These are phyloP conservation scores for Chionis minor DNA, from an alignment of 2,113 vertebrate species.

Conservation along the genomic window DNA sequence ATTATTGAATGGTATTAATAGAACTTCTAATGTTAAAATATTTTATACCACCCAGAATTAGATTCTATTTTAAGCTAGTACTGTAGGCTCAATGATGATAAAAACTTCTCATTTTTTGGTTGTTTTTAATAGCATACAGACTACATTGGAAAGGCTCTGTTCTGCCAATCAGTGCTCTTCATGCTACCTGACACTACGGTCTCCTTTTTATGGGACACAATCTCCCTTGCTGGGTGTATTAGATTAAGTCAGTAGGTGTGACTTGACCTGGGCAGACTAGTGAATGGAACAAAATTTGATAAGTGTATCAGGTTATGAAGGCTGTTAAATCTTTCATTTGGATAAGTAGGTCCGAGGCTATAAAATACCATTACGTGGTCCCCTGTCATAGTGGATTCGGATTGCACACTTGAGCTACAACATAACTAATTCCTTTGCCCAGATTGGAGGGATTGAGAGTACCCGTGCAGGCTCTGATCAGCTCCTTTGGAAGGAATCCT, in stretches of 20 bases:
- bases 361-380: not conserved
- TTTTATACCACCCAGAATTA: slow-evolving; percentile 19
- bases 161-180: not conserved
- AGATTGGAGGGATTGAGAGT: not conserved
- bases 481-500: not conserved
- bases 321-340: not conserved
- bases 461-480: not conserved
- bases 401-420: not conserved
- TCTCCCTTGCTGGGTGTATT: not conserved
- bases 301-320: not conserved
- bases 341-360: not conserved
- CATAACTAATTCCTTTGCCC: not conserved
- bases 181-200: not conserved
- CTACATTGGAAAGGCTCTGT: not conserved
- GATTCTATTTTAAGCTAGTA: slow-evolving; percentile 32
- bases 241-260: not conserved
- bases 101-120: not conserved
- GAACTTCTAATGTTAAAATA: slow-evolving; percentile 46
- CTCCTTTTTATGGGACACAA: not conserved
- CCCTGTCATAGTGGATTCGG: not conserved
- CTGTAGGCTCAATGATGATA: not conserved
- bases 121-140: not conserved
- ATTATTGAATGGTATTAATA: slow-evolving; percentile 57
- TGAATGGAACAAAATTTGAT: not conserved
- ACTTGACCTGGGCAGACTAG: not conserved